Evolutionary conservation across 1,140 invertebrate genomes (phyloP).

Genomic region (Trialeurodes vaporariorum): DNA sequence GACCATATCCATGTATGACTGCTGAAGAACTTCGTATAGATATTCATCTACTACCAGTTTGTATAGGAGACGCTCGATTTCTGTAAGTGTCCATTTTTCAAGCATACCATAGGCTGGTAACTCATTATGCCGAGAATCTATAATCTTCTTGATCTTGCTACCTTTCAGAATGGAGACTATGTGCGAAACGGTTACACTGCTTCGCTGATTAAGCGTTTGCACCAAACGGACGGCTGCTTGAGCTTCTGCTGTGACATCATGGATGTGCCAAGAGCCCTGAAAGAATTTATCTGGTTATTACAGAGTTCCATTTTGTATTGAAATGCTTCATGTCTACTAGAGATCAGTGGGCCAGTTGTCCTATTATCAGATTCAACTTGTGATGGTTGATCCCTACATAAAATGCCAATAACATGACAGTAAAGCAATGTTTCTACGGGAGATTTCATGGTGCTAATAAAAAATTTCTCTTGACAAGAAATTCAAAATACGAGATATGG

Average conservation of each 20-base stretch:
- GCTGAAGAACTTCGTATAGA: conserved; percentile 61
- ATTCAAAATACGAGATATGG: too few species aligned
- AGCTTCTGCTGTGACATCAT: not conserved
- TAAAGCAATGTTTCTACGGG: too few species aligned
- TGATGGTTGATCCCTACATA: too few species aligned
- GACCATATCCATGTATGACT: conserved; percentile 62
- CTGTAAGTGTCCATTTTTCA: conserved; percentile 50
- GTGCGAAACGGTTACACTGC: not conserved
- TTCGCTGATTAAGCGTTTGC: not conserved
- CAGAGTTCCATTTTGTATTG: too few species aligned
- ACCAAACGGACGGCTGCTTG: not conserved
- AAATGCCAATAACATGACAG: too few species aligned
- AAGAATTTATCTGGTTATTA: too few species aligned
- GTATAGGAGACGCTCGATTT: conserved; percentile 66
- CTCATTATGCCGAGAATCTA: conserved; percentile 41
- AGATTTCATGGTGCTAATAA: too few species aligned
- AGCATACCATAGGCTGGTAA: conserved; percentile 48
- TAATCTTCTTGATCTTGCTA: not conserved
- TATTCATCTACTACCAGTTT: conserved; percentile 67
- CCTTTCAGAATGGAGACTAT: not conserved
- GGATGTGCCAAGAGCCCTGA: not conserved
- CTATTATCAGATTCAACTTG: too few species aligned
- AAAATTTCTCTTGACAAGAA: too few species aligned
- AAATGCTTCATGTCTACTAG: too few species aligned
- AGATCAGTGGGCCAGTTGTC: too few species aligned